Conservation (phyloP, 2,113 vertebrate species). For the Holacanthus passer region DNA sequence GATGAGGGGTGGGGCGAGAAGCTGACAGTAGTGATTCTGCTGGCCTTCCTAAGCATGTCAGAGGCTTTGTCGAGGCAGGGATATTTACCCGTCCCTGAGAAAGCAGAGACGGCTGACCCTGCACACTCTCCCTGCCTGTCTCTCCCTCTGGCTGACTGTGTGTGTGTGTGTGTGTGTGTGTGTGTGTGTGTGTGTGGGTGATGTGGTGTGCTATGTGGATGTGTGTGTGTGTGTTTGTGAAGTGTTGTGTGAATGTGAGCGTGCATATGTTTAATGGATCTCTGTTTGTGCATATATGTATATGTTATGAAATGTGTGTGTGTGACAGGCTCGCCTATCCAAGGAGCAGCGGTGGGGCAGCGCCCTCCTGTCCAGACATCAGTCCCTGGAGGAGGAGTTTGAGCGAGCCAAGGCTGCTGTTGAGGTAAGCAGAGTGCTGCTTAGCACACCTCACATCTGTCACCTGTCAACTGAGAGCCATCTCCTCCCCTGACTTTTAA, state of each 20-base stretch:
- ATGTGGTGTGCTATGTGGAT: constrained; percentile 21
- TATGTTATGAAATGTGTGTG: constrained; percentile 52
- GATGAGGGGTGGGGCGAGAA: constrained; percentile 38
- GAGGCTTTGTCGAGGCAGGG: constrained; percentile 76
- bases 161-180: constrained; percentile 54
- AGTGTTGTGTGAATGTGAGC: constrained; percentile 10
- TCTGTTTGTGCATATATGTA: constrained; percentile 59
- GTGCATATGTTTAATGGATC: constrained; percentile 28
- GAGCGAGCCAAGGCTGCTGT: constrained; percentile 98
- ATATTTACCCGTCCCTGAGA: constrained; percentile 67
- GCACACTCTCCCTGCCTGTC: constrained; percentile 71
- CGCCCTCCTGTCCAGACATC: constrained; percentile 94
- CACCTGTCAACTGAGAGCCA: constrained; percentile 31
- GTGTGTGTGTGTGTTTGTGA: constrained; percentile 12
- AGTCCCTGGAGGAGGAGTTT: constrained; percentile 98
- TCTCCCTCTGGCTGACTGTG: constrained; percentile 54
- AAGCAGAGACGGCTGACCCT: constrained; percentile 75
- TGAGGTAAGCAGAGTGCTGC: constrained; percentile 87
- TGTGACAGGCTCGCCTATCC: constrained; percentile 88
- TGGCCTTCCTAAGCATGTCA: constrained; percentile 74
- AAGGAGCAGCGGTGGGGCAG: constrained; percentile 94
- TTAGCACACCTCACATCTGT: constrained; percentile 42
- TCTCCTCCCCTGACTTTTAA: constrained; percentile 32
- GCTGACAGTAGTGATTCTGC: constrained; percentile 74
- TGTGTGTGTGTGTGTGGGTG: constrained; percentile 52